phyloP scores from a whole-genome alignment of 1,140 invertebrate genomes.

The Diachasmimorpha longicaudata region DNA sequence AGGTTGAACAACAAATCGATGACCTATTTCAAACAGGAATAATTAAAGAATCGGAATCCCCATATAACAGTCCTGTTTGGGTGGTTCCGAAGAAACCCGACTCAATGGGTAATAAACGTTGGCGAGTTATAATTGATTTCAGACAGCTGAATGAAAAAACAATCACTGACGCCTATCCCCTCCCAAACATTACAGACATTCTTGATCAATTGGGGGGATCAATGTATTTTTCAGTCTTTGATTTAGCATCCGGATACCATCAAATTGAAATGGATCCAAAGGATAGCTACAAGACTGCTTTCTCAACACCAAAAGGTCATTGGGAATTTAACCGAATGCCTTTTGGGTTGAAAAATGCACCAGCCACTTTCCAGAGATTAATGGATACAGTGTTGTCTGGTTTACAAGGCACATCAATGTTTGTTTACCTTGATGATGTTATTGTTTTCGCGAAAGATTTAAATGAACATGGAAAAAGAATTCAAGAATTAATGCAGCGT shows the following conservation, averaged over 20 bases:
- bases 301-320: conserved; percentile 44
- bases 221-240: conserved; percentile 52
- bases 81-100: conserved; percentile 52
- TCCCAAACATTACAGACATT: conserved; percentile 61
- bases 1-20: conserved; percentile 39
- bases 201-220: conserved; percentile 51
- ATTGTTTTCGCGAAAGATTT: conserved; percentile 27
- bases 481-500: neutral
- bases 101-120: conserved; percentile 44
- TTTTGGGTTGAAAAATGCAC: conserved; percentile 40
- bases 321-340: conserved; percentile 49
- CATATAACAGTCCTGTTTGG: conserved; percentile 45
- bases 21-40: conserved; percentile 36
- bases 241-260: conserved; percentile 56
- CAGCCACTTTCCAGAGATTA: conserved; percentile 37
- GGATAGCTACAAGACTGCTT: conserved; percentile 54
- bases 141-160: conserved; percentile 54
- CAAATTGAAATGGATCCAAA: conserved; percentile 51
- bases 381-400: conserved; percentile 44
- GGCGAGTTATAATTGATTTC: conserved; percentile 54
- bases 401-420: conserved; percentile 28
- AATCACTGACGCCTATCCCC: conserved; percentile 61
- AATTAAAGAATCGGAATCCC: conserved; percentile 21
- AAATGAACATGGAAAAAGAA: neutral
- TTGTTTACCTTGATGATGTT: conserved; percentile 47